Evolutionary conservation across 2,797 vertebrate genomes (phyloP), one percentile per base, ranked within the genome.

Genomic region (Fundulus diaphanus): DNA sequence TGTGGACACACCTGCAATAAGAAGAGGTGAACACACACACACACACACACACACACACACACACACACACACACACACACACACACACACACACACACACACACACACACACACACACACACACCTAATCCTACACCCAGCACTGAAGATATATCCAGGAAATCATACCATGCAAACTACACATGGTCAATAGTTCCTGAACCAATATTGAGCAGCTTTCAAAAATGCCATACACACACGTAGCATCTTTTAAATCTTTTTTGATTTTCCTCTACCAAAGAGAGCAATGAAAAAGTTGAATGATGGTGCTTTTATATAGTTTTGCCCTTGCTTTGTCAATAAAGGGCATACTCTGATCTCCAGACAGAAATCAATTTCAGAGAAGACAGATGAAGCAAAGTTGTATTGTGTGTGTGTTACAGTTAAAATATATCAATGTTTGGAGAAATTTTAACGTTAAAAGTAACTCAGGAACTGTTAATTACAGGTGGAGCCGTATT

Each of bases 361-460:
- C 69, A 80, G 87, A 83, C 80, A 84, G 85, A 89, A 91, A 90
- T 91, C 87, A 87, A 90, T 91, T 86, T 85, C 80, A 76, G 78
- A 79, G 86, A 57, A 87, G 77, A 76, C 67, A 24, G 46, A 76
- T 78, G 6, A 77, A 80, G 57, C 27, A 65, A 70, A 81, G 61
- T 84, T 85, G 82, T 70, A 82, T 69, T 76, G 40, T 0, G 7
- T 67, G 66, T 72, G 29, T 29, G 59, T 76, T 70, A 56, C n/a
- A 59, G 35, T 2, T 27, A 57, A 67, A 69, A 78, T 61, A 31
- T 73, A 29, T 68, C 11, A 51, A 73, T 42, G 52, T 76, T 70
- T 18, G 20, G 42, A 12, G 7, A 82, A 57, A 54, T 78, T 83
- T 8, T 48, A 78, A 63, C 12, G 54, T 52, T 0, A 15, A 40